Conservation (phyloP, 2,888 invertebrate species). For the Drosophila mulleri region DNA sequence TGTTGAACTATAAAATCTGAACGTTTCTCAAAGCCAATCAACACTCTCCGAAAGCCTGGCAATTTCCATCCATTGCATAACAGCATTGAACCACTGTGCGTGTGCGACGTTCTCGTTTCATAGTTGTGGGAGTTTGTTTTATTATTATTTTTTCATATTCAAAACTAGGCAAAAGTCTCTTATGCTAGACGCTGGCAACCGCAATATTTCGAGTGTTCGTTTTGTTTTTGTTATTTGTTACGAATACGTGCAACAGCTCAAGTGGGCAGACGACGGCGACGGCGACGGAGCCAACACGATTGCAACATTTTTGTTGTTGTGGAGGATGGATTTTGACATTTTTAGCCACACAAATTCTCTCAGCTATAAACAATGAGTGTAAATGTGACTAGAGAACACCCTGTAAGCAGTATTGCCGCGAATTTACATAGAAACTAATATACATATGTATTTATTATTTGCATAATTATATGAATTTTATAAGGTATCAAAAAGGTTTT, state of each 20-base stretch:
- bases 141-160: slow-evolving; percentile 10
- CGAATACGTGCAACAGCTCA: slow-evolving; percentile 32
- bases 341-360: slow-evolving; percentile 16
- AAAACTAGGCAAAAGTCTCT: slow-evolving; percentile 25
- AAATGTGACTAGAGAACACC: background rate
- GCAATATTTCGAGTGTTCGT: slow-evolving; percentile 54
- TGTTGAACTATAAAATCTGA: slow-evolving; percentile 19
- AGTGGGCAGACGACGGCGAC: slow-evolving; percentile 23
- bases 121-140: slow-evolving; percentile 58
- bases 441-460: background rate
- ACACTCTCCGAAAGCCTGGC: slow-evolving; percentile 3
- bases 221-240: slow-evolving; percentile 26
- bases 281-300: slow-evolving; percentile 39
- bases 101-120: slow-evolving; percentile 21
- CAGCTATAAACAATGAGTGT: background rate
- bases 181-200: slow-evolving; percentile 24
- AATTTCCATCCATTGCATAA: slow-evolving; percentile 14
- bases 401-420: background rate
- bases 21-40: slow-evolving; percentile 13
- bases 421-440: background rate
- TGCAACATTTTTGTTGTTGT: slow-evolving; percentile 53
- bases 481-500: too few species aligned
- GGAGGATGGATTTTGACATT: slow-evolving; percentile 30
- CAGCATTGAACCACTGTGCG: slow-evolving; percentile 31
- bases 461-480: background rate